These are phyloP conservation scores for Nudaria mundana DNA, from an alignment of 2,888 invertebrate genomes.

Conservation along the genomic window DNA sequence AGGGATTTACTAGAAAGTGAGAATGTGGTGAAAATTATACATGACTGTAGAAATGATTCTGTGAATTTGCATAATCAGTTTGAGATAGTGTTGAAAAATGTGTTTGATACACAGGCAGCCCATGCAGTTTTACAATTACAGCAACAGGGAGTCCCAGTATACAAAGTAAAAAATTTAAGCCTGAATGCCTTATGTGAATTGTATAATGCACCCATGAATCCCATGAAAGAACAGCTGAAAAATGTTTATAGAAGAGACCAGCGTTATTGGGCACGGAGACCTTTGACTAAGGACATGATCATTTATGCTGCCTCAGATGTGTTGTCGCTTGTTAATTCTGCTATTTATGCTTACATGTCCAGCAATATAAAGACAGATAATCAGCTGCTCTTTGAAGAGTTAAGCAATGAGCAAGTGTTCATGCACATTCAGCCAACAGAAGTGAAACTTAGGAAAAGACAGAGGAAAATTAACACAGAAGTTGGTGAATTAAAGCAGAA, in stretches of 20 bases:
- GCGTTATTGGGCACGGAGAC: constrained; percentile 94
- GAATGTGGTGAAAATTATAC: constrained; percentile 92
- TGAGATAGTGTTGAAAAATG: constrained; percentile 89
- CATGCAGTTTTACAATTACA: constrained; percentile 95
- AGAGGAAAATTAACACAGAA: constrained; percentile 95
- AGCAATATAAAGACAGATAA: constrained; percentile 87
- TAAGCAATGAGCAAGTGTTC: constrained; percentile 93
- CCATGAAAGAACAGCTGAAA: constrained; percentile 94
- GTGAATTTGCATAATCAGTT: constrained; percentile 93
- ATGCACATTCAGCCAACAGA: constrained; percentile 93
- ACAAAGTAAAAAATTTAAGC: constrained; percentile 96
- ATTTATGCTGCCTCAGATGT: constrained; percentile 95
- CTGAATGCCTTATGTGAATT: constrained; percentile 94
- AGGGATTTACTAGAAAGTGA: constrained; percentile 90
- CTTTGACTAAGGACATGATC: constrained; percentile 94
- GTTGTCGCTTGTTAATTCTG: constrained; percentile 91
- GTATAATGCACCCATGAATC: constrained; percentile 93
- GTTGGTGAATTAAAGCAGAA: constrained; percentile 92
- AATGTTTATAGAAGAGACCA: constrained; percentile 92
- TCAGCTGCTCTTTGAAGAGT: constrained; percentile 87
- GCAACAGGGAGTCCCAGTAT: constrained; percentile 93
- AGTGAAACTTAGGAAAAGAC: constrained; percentile 92
- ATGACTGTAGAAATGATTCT: constrained; percentile 96
- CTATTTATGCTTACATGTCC: constrained; percentile 86
- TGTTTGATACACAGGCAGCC: constrained; percentile 96